phyloP scores from a whole-genome alignment of 2,113 vertebrate genomes.

The Turdus rufiventris region DNA sequence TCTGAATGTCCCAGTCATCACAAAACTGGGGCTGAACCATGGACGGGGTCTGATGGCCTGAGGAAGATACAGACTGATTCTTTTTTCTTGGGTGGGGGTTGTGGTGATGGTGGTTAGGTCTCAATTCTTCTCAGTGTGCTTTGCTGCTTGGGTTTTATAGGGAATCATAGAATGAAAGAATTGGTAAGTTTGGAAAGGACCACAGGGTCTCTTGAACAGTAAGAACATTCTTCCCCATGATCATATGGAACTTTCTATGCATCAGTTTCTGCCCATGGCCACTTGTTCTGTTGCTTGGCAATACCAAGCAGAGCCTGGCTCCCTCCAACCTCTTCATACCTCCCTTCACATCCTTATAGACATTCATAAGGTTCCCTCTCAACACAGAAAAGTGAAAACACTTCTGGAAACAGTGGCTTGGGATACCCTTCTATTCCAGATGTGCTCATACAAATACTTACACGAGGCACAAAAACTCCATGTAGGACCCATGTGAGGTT shows the following conservation, averaged over 20 bases:
- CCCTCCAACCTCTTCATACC: too few species aligned
- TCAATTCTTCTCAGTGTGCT: not conserved
- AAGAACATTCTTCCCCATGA: fast-evolving
- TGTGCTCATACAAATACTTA: not conserved
- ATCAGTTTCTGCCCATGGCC: not conserved
- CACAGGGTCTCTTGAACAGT: not conserved
- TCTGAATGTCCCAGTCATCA: not conserved
- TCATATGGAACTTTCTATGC: not conserved
- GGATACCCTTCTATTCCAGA: fast-evolving
- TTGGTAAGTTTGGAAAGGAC: not conserved
- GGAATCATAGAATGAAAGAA: not conserved
- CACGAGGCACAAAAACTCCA: not conserved
- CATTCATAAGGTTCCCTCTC: not conserved
- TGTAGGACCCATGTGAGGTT: not conserved
- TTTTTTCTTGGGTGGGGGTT: not conserved
- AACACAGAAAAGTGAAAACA: not conserved
- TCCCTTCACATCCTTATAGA: not conserved
- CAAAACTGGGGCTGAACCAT: not conserved
- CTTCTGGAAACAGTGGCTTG: not conserved
- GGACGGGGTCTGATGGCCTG: not conserved
- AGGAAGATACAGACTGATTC: not conserved
- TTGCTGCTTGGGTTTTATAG: not conserved
- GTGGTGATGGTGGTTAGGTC: not conserved
- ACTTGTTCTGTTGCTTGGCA: not conserved
- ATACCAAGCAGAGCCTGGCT: not conserved